Percentiles rank a stretch among this genome's conserved stretches.
phyloP scores from a whole-genome alignment of 2,888 invertebrate species.

The Coenonympha arcania region DNA sequence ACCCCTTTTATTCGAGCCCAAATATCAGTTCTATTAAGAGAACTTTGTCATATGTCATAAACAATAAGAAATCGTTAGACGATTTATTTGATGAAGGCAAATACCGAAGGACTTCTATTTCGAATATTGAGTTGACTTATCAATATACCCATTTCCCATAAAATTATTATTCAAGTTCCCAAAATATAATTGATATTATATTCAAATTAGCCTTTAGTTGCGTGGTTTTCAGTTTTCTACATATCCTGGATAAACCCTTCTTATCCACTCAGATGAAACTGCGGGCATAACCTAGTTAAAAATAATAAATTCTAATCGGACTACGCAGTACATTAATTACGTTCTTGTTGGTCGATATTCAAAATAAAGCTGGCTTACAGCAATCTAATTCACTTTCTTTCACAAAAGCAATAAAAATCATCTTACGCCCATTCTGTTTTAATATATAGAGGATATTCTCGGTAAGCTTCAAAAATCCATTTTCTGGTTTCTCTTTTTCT shows the following conservation, averaged over 20 bases:
- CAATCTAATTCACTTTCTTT: constrained; percentile 50
- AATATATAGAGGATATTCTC: constrained; percentile 53
- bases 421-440: constrained; percentile 56
- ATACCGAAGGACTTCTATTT: not conserved
- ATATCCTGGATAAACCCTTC: too few relatives aligned
- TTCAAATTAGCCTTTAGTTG: too few relatives aligned
- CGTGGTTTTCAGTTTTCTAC: too few relatives aligned
- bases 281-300: not conserved
- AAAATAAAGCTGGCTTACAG: constrained; percentile 43
- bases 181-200: too few relatives aligned
- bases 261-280: too few relatives aligned
- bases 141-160: not conserved
- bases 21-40: constrained; percentile 54
- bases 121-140: not conserved
- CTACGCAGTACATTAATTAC: constrained; percentile 8
- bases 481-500: constrained; percentile 51
- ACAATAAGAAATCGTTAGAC: constrained; percentile 34
- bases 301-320: constrained; percentile 3
- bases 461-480: constrained; percentile 43
- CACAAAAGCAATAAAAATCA: constrained; percentile 53
- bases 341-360: constrained; percentile 32
- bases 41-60: constrained; percentile 55
- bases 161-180: too few relatives aligned
- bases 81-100: constrained; percentile 2
- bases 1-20: constrained; percentile 54